phyloP scores from a whole-genome alignment of 2,888 invertebrate genomes.

The Leptopterna dolabrata region DNA sequence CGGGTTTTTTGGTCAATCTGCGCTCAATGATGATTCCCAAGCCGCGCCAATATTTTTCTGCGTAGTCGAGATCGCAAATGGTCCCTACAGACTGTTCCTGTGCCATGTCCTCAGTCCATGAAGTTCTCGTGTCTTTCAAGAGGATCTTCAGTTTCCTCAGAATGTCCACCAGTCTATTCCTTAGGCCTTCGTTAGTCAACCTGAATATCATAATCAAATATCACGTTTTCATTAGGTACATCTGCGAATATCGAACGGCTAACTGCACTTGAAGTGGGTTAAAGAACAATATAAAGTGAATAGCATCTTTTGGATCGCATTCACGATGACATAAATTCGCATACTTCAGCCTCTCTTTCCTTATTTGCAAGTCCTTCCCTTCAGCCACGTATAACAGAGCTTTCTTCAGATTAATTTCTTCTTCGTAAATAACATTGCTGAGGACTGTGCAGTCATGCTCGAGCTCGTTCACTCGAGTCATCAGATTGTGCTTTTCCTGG shows the following conservation, averaged over 20 bases:
- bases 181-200: background rate
- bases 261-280: too few species aligned
- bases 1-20: background rate
- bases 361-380: background rate
- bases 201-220: too few species aligned
- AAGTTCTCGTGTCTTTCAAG: background rate
- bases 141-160: background rate
- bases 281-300: too few species aligned
- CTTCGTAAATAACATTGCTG: background rate
- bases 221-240: too few species aligned
- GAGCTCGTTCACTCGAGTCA: constrained; percentile 17
- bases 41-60: background rate
- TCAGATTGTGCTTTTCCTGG: constrained; percentile 2
- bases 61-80: constrained; percentile 9
- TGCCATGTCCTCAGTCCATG: background rate
- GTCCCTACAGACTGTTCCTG: background rate
- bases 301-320: too few species aligned
- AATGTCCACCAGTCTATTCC: background rate
- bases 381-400: constrained; percentile 40
- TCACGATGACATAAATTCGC: too few species aligned
- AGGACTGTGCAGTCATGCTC: background rate
- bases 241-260: too few species aligned
- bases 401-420: constrained; percentile 13
- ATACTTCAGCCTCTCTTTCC: background rate
- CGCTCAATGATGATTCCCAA: background rate